Conservation (phyloP, 2,113 vertebrate species). For the Casuarius casuarius region DNA sequence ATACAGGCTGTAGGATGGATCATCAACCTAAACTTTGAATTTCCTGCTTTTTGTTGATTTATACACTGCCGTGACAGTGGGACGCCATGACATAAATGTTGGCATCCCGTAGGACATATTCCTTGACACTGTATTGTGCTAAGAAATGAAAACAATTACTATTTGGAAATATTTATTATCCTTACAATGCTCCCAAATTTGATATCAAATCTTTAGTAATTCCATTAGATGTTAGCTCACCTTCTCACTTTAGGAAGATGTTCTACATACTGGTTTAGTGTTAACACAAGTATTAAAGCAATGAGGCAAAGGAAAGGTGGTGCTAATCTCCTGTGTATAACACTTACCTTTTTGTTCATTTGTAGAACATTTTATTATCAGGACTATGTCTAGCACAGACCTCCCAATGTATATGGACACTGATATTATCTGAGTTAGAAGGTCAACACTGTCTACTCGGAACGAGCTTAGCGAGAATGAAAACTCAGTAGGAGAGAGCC, state of each 20-base stretch:
- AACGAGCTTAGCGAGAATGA: background rate
- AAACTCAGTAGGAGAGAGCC: background rate
- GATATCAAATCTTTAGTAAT: background rate
- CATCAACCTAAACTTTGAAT: background rate
- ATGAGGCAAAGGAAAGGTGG: slow-evolving; percentile 17
- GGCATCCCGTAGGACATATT: background rate
- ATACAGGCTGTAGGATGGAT: background rate
- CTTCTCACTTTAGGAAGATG: slow-evolving; percentile 8
- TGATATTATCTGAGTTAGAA: background rate
- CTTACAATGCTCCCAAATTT: background rate
- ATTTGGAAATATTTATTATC: background rate
- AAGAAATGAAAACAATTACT: background rate
- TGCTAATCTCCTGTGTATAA: slow-evolving; percentile 25
- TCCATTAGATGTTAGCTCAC: background rate
- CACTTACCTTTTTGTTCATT: slow-evolving; percentile 27
- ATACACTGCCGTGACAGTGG: background rate
- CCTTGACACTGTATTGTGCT: background rate
- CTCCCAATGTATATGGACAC: rapidly evolving
- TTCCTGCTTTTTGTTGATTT: background rate
- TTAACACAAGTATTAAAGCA: slow-evolving; percentile 45
- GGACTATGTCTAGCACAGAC: background rate
- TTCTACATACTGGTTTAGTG: slow-evolving; percentile 13
- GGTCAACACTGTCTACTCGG: background rate
- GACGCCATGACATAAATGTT: background rate
- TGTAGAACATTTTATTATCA: slow-evolving; percentile 15